phyloP scores from a whole-genome alignment of 2,888 invertebrate species.

The Ptychoptera albimana region DNA sequence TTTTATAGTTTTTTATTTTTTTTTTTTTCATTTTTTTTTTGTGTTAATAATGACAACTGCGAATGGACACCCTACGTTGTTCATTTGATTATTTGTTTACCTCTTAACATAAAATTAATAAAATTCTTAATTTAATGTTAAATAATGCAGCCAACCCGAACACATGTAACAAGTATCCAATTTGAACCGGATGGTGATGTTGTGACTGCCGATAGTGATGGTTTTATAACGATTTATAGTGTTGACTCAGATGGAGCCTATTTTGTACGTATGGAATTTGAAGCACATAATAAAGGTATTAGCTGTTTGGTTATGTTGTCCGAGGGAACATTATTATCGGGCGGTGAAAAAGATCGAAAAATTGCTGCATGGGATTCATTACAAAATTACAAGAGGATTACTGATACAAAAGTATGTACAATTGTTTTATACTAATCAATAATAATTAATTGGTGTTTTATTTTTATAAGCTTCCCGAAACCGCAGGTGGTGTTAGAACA shows the following conservation, averaged over 20 bases:
- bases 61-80: too few relatives aligned
- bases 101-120: too few relatives aligned
- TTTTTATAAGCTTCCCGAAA: conserved; percentile 56
- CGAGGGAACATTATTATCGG: conserved; percentile 78
- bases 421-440: neutral
- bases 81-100: too few relatives aligned
- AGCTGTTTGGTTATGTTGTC: conserved; percentile 76
- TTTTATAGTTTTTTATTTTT: too few relatives aligned
- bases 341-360: conserved; percentile 78
- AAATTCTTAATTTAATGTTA: conserved; percentile 5
- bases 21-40: too few relatives aligned
- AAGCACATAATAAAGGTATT: conserved; percentile 76
- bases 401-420: conserved; percentile 68
- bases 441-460: conserved; percentile 4
- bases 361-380: conserved; percentile 86
- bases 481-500: conserved; percentile 75
- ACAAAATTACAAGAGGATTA: conserved; percentile 78
- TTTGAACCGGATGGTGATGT: conserved; percentile 87
- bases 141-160: conserved; percentile 54
- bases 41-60: too few relatives aligned
- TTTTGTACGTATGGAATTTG: conserved; percentile 76
- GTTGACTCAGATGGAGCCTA: conserved; percentile 81
- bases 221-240: conserved; percentile 80
- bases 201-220: conserved; percentile 82
- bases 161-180: conserved; percentile 71